Evolutionary conservation across 35 echinoderm and acorn worm species (phyloP), one percentile per base, ranked within the genome.

Genomic region (Ptychodera flava): DNA sequence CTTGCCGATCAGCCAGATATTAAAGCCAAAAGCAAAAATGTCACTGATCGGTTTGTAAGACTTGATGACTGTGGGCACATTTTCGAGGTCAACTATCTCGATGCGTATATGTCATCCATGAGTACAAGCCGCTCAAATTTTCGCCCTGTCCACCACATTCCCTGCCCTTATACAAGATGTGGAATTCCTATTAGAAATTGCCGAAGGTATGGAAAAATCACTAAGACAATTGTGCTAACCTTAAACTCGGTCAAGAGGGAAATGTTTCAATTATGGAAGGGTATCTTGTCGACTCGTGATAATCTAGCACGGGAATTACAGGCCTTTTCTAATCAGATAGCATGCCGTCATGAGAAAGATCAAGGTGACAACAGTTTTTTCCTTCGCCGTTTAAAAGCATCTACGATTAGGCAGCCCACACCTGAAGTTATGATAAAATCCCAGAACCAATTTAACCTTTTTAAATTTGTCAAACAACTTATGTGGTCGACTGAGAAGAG

Each of bases 61-160:
- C 29, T 89, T 0, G 64, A 88, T 30, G 87, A 92, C 76, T 92
- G 91, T 79, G 83, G 83, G 1, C 91, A 92, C 38, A 37, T 89
- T 0, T 36, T 88, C 31, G 91, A 90, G 87, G 85, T 97, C 22
- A 22, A 22, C 45, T 6, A 12, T 64, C 45, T 64, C 6, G 45
- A 64, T 64, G 45, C 6, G 6, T 64, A 64, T 22, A 64, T 64
- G 45, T 6, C 45, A 64, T 64, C 45, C 45, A 6, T 12, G 6
- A 64, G 6, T 6, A 22, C 6, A 12, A 12, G 22, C 22, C 6
- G 6, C 6, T 64, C 22, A 22, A 22, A 64, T 12, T 22, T 22
- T 12, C 6, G 22, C 6, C 45, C 6, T 64, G 6, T 64, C 6
- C 45, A 64, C 6, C 45, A 64, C 45, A 22, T 64, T 64, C 45